Base-by-base conservation (phyloP, 2,888 invertebrate species). In the Caenorhabditis uteleia region DNA sequence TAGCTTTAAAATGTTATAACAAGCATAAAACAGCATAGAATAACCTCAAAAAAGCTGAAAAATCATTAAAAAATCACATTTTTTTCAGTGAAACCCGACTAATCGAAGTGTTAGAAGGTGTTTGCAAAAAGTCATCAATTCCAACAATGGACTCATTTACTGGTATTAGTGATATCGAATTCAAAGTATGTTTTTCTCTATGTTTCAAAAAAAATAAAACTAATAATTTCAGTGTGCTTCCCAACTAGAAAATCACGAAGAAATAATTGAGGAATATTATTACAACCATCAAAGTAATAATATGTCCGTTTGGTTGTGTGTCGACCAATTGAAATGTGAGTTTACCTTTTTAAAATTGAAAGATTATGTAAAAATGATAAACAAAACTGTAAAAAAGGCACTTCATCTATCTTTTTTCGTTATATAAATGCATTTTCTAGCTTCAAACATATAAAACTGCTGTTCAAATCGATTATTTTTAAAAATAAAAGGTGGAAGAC, bases 1-100 rank as follows among this genome's bases (percentile, higher is more conserved):
- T 10, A 14, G 23, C 12, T 29, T 29, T 26, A n/a, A 18, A 23
- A n/a, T n/a, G n/a, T n/a, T n/a, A n/a, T n/a, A n/a, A n/a, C n/a
- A n/a, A n/a, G n/a, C n/a, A n/a, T n/a, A n/a, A n/a, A n/a, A n/a
- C n/a, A n/a, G 40, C 40, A 12, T 10, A 20, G 40, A 20, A 39
- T 39, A 12, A 16, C 31, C 8, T 44, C 12, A 20, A 8, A 44
- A 20, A 12, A 20, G 8, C 8, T n/a, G n/a, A 14, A 21, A 12
- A 10, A 34, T n/a, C 39, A 39, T 8, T 16, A 10, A 49, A 44
- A 42, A n/a, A n/a, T n/a, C n/a, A n/a, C n/a, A n/a, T n/a, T n/a
- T n/a, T n/a, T n/a, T n/a, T n/a, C n/a, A 86, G 93, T 84, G 95
- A 94, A 87, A 89, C 94, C 23, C 88, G 95, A 45, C 86, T 95